These are phyloP conservation scores for Lithobates pipiens DNA, from an alignment of 2,797 vertebrate species.

Conservation along the genomic window DNA sequence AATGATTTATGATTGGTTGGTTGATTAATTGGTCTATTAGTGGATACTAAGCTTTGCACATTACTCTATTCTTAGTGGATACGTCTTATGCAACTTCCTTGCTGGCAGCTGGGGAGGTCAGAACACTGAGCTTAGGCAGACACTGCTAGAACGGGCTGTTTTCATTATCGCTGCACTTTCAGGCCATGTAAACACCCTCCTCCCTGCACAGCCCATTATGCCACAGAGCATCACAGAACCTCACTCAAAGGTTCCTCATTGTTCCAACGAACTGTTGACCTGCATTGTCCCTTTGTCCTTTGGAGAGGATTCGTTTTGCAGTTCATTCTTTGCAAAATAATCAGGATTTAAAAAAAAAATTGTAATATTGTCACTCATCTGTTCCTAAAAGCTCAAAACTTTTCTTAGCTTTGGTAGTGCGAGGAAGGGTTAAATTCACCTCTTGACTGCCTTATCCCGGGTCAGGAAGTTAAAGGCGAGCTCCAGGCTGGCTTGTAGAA, in stretches of 20 bases:
- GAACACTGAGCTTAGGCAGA: slow-evolving; percentile 66
- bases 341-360: slow-evolving; percentile 63
- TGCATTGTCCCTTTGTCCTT: slow-evolving; percentile 65
- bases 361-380: too few species aligned
- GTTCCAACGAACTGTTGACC: slow-evolving; percentile 69
- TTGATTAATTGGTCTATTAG: too few species aligned
- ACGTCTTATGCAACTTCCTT: neutral
- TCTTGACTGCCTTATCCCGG: too few species aligned
- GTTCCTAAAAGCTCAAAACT: too few species aligned
- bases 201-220: slow-evolving; percentile 50
- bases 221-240: slow-evolving; percentile 66
- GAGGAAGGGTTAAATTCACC: too few species aligned
- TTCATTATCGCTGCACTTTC: slow-evolving; percentile 64
- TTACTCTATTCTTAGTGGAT: too few species aligned
- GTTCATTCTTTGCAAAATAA: slow-evolving; percentile 65
- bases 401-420: too few species aligned
- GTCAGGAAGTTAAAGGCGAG: too few species aligned
- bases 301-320: slow-evolving; percentile 53
- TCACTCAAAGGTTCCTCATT: slow-evolving; percentile 59
- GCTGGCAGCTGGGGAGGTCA: neutral
- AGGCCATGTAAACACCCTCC: slow-evolving; percentile 31
- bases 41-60: too few species aligned
- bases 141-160: slow-evolving; percentile 77
- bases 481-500: too few species aligned
- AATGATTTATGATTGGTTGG: too few species aligned